A percentile compares a stretch with the other conserved stretches of the same genome.
phyloP scores from a whole-genome alignment of 2,113 vertebrate species.

The Paralichthys olivaceus region DNA sequence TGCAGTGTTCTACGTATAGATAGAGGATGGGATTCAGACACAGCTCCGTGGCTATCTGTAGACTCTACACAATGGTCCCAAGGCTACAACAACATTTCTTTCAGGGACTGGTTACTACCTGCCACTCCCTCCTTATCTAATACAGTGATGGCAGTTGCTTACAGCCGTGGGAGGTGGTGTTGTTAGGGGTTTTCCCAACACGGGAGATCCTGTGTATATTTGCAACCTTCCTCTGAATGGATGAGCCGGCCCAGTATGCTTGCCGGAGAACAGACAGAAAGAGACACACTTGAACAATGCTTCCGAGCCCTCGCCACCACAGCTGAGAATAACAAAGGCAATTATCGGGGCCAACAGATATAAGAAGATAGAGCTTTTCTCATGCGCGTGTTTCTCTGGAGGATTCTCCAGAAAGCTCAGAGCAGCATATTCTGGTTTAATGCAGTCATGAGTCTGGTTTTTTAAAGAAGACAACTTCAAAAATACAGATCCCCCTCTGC shows the following conservation, averaged over 20 bases:
- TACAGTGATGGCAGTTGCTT: constrained; percentile 65
- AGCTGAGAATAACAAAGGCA: constrained; percentile 55
- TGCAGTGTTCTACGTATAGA: background rate
- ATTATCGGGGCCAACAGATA: constrained; percentile 52
- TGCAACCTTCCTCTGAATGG: constrained; percentile 48
- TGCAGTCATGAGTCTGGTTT: background rate
- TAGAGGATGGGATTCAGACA: background rate
- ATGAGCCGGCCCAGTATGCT: constrained; percentile 12
- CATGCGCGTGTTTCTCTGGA: constrained; percentile 29
- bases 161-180: constrained; percentile 43
- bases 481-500: constrained; percentile 18
- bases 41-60: background rate
- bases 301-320: constrained; percentile 44
- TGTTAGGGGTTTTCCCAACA: constrained; percentile 70
- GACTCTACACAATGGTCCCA: background rate
- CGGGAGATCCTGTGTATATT: constrained; percentile 62
- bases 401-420: constrained; percentile 41
- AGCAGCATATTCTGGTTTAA: constrained; percentile 30
- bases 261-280: constrained; percentile 27
- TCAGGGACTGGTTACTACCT: constrained; percentile 29
- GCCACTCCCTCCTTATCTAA: constrained; percentile 69
- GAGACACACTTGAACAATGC: constrained; percentile 38
- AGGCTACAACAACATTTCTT: constrained; percentile 34
- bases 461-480: constrained; percentile 5
- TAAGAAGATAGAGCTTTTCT: constrained; percentile 44